phyloP scores from a whole-genome alignment of 2,888 invertebrate species.

The Dasysyrphus tricinctus region DNA sequence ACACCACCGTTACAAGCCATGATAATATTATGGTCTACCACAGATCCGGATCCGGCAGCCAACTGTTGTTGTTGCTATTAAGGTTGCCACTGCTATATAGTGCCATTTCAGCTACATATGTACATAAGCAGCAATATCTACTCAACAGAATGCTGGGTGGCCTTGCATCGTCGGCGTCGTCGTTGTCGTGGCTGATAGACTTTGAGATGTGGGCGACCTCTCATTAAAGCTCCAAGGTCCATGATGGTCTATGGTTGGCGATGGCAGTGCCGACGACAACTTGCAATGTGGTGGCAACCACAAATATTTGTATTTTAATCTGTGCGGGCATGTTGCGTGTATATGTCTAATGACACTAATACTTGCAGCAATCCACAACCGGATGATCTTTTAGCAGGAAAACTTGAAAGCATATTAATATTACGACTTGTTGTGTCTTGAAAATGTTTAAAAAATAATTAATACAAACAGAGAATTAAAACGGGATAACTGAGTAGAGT shows the following conservation, averaged over 20 bases:
- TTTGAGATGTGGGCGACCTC: constrained; percentile 58
- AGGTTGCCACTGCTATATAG: constrained; percentile 16
- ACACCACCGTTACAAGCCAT: constrained; percentile 69
- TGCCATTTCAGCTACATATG: background rate
- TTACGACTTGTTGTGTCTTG: background rate
- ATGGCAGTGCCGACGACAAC: constrained; percentile 41
- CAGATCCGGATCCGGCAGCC: constrained; percentile 26
- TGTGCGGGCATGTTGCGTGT: constrained; percentile 62
- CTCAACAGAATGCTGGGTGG: constrained; percentile 8
- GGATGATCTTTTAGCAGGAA: constrained; percentile 25
- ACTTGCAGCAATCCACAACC: constrained; percentile 29
- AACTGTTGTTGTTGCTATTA: constrained; percentile 32
- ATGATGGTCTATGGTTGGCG: constrained; percentile 19
- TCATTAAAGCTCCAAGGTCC: constrained; percentile 47
- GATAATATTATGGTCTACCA: constrained; percentile 67
- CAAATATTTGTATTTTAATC: constrained; percentile 71
- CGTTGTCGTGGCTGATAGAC: constrained; percentile 51
- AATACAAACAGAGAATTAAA: background rate
- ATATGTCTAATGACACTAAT: constrained; percentile 33
- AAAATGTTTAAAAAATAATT: background rate
- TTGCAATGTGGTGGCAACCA: constrained; percentile 55
- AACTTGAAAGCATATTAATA: constrained; percentile 59
- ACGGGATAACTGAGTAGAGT: no score
- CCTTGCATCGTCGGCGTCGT: background rate
- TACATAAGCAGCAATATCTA: background rate